Evolutionary conservation across 1,140 invertebrate species (phyloP).

Genomic region (Chymomyza costata): DNA sequence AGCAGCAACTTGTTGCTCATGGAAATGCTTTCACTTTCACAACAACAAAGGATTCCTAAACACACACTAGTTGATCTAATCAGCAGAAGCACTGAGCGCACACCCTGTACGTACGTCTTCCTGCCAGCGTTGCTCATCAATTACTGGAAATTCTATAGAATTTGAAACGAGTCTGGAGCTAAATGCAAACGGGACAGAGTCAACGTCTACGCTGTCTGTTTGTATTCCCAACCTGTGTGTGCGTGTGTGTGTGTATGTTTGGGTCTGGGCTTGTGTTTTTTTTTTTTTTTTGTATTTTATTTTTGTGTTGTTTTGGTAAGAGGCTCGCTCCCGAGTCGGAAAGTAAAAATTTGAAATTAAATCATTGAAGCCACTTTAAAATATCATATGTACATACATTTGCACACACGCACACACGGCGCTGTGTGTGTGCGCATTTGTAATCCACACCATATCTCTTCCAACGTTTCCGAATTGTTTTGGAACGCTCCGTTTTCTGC

Average conservation of each 20-base stretch:
- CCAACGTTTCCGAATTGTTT: conserved; percentile 1
- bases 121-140: conserved; percentile 41
- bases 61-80: not conserved
- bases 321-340: conserved; percentile 9
- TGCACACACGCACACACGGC: conserved; percentile 13
- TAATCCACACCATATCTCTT: too few relatives aligned
- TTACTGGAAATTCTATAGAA: conserved; percentile 55
- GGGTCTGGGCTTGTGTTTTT: too few relatives aligned
- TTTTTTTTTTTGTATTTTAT: too few relatives aligned
- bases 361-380: conserved; percentile 12
- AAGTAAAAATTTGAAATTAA: conserved; percentile 32
- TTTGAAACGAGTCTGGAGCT: conserved; percentile 45
- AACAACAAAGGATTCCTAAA: not conserved
- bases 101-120: conserved; percentile 35
- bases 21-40: not conserved
- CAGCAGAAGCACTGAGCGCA: conserved; percentile 19
- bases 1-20: too few relatives aligned
- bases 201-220: too few relatives aligned
- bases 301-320: not conserved
- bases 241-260: too few relatives aligned
- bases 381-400: conserved; percentile 40
- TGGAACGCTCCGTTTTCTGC: not conserved
- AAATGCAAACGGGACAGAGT: conserved; percentile 31
- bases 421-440: too few relatives aligned
- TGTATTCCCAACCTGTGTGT: too few relatives aligned